Evolutionary conservation across 1,140 invertebrate species (phyloP).

Genomic region (Philopotamus ludificatus): DNA sequence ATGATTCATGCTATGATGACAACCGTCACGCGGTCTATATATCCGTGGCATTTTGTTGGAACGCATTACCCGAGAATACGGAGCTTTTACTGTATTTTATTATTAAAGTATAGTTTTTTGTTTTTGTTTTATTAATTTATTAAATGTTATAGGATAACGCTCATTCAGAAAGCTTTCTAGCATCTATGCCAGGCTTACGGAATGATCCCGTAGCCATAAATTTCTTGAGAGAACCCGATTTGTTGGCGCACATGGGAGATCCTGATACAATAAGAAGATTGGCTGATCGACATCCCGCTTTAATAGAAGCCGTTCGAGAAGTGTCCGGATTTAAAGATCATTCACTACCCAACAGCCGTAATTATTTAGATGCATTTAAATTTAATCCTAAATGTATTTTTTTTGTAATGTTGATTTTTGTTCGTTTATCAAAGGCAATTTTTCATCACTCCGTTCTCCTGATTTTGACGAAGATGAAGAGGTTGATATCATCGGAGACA

Average conservation of each 20-base stretch:
- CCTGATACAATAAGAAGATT: conserved; percentile 24
- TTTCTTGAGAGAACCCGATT: conserved; percentile 31
- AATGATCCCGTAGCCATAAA: conserved; percentile 34
- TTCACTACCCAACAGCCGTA: neutral
- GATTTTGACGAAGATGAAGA: conserved; percentile 34
- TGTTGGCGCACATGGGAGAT: conserved; percentile 29
- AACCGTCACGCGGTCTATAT: too few relatives aligned
- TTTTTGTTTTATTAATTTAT: neutral
- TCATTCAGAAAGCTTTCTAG: conserved; percentile 28
- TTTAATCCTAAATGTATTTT: neutral
- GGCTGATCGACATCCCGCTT: conserved; percentile 28
- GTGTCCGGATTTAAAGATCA: conserved; percentile 12
- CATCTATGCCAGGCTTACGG: conserved; percentile 20
- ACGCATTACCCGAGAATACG: too few relatives aligned
- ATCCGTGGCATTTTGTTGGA: too few relatives aligned
- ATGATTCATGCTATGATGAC: too few relatives aligned
- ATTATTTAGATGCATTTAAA: neutral
- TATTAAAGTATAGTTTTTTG: neutral
- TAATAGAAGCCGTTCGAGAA: conserved; percentile 29
- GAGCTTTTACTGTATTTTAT: too few relatives aligned
- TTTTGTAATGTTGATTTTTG: neutral
- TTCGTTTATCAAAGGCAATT: neutral
- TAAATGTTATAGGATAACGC: conserved; percentile 11
- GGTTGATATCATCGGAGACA: conserved; percentile 18
- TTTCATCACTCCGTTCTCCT: neutral